Conservation (phyloP, 2,113 vertebrate genomes). For the Todiramphus saurophagus region DNA sequence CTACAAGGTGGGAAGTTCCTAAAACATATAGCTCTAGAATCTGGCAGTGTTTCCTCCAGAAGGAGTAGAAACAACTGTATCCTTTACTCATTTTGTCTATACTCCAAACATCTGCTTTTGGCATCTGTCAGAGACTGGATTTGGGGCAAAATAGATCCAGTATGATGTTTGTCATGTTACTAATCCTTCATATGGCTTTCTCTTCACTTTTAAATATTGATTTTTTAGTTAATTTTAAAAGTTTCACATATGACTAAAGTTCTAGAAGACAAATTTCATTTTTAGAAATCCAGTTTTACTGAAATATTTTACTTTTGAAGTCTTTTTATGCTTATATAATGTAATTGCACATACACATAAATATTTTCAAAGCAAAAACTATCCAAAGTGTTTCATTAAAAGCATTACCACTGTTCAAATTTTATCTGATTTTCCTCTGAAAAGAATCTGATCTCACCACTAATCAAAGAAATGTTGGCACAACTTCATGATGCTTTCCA, state of each 20-base stretch:
- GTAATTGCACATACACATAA: neutral
- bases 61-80: neutral
- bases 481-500: neutral
- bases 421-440: neutral
- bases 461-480: neutral
- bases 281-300: neutral
- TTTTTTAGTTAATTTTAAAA: neutral
- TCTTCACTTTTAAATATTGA: neutral
- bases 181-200: neutral
- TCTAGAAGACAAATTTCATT: neutral
- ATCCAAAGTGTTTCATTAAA: no score
- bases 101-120: neutral
- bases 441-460: neutral
- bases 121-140: neutral
- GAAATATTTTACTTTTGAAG: neutral
- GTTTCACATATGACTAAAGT: no score
- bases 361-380: neutral
- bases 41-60: neutral
- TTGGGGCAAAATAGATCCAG: neutral
- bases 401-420: no score
- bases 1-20: neutral
- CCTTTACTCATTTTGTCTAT: neutral
- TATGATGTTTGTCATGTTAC: neutral
- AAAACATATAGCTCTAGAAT: neutral
- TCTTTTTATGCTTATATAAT: neutral